A percentile compares a stretch with the other conserved stretches of the same genome.
Evolutionary conservation across 2,888 invertebrate species (phyloP).

Genomic region (Choristoneura rosaceana): DNA sequence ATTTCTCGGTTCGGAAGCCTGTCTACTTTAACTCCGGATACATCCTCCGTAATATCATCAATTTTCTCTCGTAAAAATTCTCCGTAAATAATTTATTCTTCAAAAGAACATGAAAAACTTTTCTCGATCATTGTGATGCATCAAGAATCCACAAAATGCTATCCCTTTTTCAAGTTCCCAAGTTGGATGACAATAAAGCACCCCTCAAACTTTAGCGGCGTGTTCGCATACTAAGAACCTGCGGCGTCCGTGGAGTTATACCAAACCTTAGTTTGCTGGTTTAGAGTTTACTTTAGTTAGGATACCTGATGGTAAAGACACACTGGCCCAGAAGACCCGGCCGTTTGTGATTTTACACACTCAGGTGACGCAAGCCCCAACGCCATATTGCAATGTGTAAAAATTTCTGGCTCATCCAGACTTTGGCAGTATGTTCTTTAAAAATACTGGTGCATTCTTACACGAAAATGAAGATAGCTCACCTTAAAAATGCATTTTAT

Average conservation of each 20-base stretch:
- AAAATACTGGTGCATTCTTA: constrained; percentile 20
- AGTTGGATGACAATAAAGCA: constrained; percentile 41
- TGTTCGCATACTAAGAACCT: constrained; percentile 23
- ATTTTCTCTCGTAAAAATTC: not conserved
- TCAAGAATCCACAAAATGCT: constrained; percentile 31
- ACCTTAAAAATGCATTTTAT: not conserved
- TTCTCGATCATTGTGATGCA: constrained; percentile 32
- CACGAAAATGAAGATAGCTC: not conserved
- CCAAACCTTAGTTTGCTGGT: not conserved
- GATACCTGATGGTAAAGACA: constrained; percentile 32
- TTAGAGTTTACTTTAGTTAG: constrained; percentile 3
- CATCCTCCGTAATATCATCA: not conserved
- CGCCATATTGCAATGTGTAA: constrained; percentile 12
- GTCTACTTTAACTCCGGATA: not conserved
- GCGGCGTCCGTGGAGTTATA: not conserved
- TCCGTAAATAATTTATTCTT: constrained; percentile 22
- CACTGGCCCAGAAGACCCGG: constrained; percentile 48
- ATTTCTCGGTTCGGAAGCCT: not conserved
- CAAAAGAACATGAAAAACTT: constrained; percentile 31
- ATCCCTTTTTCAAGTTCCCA: constrained; percentile 15
- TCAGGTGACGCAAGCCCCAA: constrained; percentile 39
- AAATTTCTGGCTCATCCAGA: constrained; percentile 20
- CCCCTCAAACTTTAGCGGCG: constrained; percentile 38
- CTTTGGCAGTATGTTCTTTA: constrained; percentile 4
- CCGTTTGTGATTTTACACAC: constrained; percentile 47